Evolutionary conservation across 2,888 invertebrate species (phyloP).

Genomic region (Dermolepida albohirtum): DNA sequence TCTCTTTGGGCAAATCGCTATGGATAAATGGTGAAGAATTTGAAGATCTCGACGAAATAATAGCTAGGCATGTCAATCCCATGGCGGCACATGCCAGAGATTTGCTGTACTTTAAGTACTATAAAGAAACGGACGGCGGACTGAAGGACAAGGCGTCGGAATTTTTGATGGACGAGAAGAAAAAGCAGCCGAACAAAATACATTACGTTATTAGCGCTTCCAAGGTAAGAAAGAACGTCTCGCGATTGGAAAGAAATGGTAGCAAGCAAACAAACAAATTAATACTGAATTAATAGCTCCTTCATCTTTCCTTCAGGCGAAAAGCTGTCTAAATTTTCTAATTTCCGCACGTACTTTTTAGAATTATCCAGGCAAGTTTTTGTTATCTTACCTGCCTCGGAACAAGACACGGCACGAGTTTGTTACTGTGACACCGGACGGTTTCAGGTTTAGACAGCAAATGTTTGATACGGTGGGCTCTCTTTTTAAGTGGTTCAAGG

Average conservation of each 20-base stretch:
- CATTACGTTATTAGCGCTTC: conserved; percentile 89
- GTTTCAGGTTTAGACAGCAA: conserved; percentile 90
- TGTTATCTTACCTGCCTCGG: conserved; percentile 93
- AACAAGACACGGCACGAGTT: conserved; percentile 90
- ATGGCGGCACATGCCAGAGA: conserved; percentile 96
- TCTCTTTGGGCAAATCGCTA: conserved; percentile 89
- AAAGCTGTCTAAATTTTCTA: too few relatives aligned
- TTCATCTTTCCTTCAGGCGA: too few relatives aligned
- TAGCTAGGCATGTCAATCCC: conserved; percentile 95
- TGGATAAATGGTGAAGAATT: conserved; percentile 94
- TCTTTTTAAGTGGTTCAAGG: conserved; percentile 97
- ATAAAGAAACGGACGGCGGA: conserved; percentile 80
- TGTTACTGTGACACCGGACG: conserved; percentile 91
- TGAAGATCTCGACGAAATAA: conserved; percentile 99
- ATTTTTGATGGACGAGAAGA: conserved; percentile 87
- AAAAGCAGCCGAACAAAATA: conserved; percentile 87
- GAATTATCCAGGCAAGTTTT: conserved; percentile 91
- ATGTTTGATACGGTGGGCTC: conserved; percentile 85
- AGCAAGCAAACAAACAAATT: too few relatives aligned
- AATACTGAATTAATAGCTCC: too few relatives aligned
- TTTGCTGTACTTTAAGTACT: conserved; percentile 91
- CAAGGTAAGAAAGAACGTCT: conserved; percentile 70
- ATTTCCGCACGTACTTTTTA: too few relatives aligned
- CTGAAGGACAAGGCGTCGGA: conserved; percentile 91
- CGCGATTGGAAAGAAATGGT: too few relatives aligned